Conservation (phyloP, 2,797 vertebrate genomes). For the Ctenosaura bakeri region DNA sequence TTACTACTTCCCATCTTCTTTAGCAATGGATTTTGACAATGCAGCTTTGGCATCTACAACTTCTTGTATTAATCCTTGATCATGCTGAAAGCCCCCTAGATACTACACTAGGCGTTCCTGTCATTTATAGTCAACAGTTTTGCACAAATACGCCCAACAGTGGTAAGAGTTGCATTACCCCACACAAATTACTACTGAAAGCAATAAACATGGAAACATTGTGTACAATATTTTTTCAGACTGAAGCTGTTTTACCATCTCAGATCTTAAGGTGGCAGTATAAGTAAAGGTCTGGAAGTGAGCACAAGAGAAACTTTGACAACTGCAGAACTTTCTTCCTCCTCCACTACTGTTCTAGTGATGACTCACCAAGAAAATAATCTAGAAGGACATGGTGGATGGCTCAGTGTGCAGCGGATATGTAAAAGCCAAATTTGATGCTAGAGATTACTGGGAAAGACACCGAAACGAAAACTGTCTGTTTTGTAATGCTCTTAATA, state of each 20-base stretch:
- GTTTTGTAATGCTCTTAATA: neutral
- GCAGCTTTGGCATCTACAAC: neutral
- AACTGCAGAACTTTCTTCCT: fast-evolving
- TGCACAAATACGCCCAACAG: neutral
- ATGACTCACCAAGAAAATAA: neutral
- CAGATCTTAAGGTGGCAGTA: conserved; percentile 69
- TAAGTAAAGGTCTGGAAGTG: conserved; percentile 13
- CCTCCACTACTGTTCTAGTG: neutral
- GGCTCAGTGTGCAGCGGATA: no score
- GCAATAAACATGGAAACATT: neutral
- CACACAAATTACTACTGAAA: neutral
- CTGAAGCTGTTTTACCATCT: neutral
- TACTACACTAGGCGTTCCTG: neutral
- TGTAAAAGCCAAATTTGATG: neutral
- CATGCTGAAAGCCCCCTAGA: no score
- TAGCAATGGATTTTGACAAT: neutral
- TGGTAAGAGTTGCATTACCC: neutral
- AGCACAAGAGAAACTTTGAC: fast-evolving
- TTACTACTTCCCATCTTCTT: neutral
- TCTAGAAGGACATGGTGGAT: neutral
- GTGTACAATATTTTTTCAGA: fast-evolving
- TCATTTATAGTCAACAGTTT: neutral
- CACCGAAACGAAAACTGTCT: neutral
- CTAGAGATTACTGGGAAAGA: neutral
- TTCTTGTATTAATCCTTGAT: neutral